Evolutionary conservation across 1,140 invertebrate genomes (phyloP), one percentile per base, ranked within the genome.

Genomic region (Cotesia vestalis): DNA sequence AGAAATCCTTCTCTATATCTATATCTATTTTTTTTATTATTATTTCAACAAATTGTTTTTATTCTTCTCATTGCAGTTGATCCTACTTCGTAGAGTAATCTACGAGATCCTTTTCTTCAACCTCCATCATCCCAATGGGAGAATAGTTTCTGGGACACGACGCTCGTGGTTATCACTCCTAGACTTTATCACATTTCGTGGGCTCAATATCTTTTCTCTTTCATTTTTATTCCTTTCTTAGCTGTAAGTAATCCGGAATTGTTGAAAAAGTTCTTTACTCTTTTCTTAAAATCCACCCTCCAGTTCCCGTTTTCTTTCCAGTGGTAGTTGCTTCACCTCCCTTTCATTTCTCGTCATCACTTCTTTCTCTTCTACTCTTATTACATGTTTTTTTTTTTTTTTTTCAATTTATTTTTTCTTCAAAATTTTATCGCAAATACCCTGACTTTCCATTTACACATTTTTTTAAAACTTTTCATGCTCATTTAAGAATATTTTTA

Each of bases 331-430:
- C 5, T 8, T 40, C 38, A 40, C 38, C 40, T 46, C 40, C 6
- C 40, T 46, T 46, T 46, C 40, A 46, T 46, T 46, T 46, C 40
- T 46, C 40, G 5, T 46, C 40, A 46, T 46, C 40, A 46, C 40
- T 64, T 64, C 20, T 52, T 66, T 66, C 64, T 62, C 61, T 11
- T 59, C 20, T 71, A 55, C 53, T 52, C 51, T 66, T 51, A 35
- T 46, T 3, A 57, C 51, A 51, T 38, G 8, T 55, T 27, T 17
- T 46, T 68, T 59, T 67, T 69, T 71, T 72, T 67, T 66, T 36
- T 71, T 75, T 71, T 60, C 61, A 68, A 52, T 66, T 74, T 72
- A 61, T 57, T 63, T 35, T 55, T 35, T 71, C 63, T 69, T 72
- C 36, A 36, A 63, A 69, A 59, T 61, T 61, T 34, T 11, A 17